Percentiles rank a stretch among this genome's conserved stretches.
Conservation (phyloP, 1,140 invertebrate genomes). For the Formica selysi region DNA sequence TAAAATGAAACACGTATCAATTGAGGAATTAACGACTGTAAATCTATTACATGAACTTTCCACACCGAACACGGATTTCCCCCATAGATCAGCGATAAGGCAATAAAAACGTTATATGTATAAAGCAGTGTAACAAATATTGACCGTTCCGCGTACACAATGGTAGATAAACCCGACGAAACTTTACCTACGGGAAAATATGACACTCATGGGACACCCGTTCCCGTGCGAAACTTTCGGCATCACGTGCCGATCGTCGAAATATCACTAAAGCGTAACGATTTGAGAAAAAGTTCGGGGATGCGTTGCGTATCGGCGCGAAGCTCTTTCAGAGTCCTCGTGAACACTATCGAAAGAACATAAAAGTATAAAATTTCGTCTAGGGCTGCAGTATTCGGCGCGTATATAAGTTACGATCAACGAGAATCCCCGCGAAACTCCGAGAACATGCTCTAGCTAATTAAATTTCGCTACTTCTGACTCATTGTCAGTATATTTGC, state of each 20-base stretch:
- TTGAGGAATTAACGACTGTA: neutral
- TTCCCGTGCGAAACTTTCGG: conserved; percentile 34
- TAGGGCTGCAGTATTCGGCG: conserved; percentile 5
- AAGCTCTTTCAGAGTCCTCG: neutral
- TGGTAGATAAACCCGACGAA: conserved; percentile 38
- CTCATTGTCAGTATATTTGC: neutral
- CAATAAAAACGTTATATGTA: conserved; percentile 12
- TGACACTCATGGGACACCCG: conserved; percentile 45
- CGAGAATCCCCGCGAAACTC: conserved; percentile 21
- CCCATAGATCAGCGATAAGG: neutral
- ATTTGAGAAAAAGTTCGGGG: conserved; percentile 48
- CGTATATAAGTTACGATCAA: conserved; percentile 14
- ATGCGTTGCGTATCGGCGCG: conserved; percentile 25
- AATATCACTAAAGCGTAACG: conserved; percentile 61
- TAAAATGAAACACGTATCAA: neutral
- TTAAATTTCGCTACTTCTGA: conserved; percentile 11
- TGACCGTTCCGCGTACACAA: conserved; percentile 26
- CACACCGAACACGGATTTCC: conserved; percentile 12
- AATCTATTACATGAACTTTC: neutral
- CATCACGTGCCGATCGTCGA: conserved; percentile 50
- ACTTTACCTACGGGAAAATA: conserved; percentile 49
- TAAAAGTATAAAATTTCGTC: conserved; percentile 45
- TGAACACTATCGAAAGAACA: conserved; percentile 33
- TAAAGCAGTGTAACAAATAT: conserved; percentile 42
- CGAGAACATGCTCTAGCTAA: neutral